Percentiles rank a stretch among this genome's conserved stretches.
These are phyloP conservation scores for Bombus impatiens DNA, from an alignment of 1,140 invertebrate genomes.

Conservation along the genomic window DNA sequence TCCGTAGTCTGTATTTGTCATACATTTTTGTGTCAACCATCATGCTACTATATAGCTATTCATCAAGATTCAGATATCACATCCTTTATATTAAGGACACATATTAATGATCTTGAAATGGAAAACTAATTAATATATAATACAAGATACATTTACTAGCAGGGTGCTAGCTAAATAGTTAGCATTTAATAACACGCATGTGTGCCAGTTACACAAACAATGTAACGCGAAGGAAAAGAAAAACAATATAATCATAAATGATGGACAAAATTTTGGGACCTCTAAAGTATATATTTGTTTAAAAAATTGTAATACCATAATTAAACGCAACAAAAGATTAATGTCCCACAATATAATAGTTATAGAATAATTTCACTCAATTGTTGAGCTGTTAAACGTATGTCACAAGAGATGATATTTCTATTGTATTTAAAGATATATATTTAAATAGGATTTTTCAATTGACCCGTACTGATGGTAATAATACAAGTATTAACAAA, in stretches of 20 bases:
- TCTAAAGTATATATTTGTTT: slow-evolving; percentile 70
- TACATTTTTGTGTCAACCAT: slow-evolving; percentile 49
- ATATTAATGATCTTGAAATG: slow-evolving; percentile 47
- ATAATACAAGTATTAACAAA: slow-evolving; percentile 78
- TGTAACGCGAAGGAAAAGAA: slow-evolving; percentile 26
- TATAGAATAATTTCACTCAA: slow-evolving; percentile 56
- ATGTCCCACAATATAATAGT: slow-evolving; percentile 52
- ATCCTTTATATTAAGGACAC: slow-evolving; percentile 51
- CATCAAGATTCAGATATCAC: slow-evolving; percentile 49
- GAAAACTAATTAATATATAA: slow-evolving; percentile 56
- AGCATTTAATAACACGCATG: slow-evolving; percentile 50
- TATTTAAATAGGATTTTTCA: slow-evolving; percentile 78
- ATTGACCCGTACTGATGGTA: slow-evolving; percentile 71
- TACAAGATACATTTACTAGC: slow-evolving; percentile 57
- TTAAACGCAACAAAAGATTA: slow-evolving; percentile 65
- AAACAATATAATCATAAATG: slow-evolving; percentile 58
- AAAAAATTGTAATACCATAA: slow-evolving; percentile 62
- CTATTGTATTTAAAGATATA: slow-evolving; percentile 74
- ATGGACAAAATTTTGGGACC: slow-evolving; percentile 69
- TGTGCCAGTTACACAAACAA: slow-evolving; percentile 46
- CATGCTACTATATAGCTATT: slow-evolving; percentile 24
- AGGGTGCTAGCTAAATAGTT: slow-evolving; percentile 63
- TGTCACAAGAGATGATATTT: slow-evolving; percentile 73
- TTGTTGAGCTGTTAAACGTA: slow-evolving; percentile 69
- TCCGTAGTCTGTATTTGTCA: slow-evolving; percentile 50